Evolutionary conservation across 2,888 invertebrate genomes (phyloP).

Genomic region (Cylloceria caligata): DNA sequence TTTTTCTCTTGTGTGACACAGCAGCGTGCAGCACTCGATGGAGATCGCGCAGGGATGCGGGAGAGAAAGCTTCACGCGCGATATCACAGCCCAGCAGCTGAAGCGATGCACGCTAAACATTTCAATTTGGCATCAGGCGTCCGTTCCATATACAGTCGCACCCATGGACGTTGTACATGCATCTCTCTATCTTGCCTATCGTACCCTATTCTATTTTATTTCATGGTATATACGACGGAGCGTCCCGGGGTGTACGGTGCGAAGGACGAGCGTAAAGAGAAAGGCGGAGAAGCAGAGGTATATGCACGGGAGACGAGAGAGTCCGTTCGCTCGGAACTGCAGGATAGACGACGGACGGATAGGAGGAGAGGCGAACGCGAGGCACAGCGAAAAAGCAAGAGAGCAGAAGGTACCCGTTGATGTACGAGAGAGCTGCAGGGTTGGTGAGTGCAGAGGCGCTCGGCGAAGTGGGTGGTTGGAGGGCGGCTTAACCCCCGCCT

Average conservation of each 20-base stretch:
- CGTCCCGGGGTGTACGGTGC: neutral
- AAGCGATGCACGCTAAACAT: constrained; percentile 84
- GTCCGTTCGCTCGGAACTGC: neutral
- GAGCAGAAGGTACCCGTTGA: constrained; percentile 43
- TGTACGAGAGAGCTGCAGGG: constrained; percentile 46
- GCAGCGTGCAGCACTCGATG: constrained; percentile 7
- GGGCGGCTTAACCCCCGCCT: constrained; percentile 79
- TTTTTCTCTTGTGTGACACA: constrained; percentile 63
- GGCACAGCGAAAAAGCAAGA: constrained; percentile 60
- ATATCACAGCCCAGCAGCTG: constrained; percentile 69
- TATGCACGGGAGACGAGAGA: constrained; percentile 10
- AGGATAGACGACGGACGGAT: constrained; percentile 42
- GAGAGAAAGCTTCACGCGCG: constrained; percentile 40
- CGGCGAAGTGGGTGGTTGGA: constrained; percentile 43
- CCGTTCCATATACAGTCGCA: constrained; percentile 54
- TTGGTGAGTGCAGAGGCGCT: constrained; percentile 65
- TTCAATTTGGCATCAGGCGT: constrained; percentile 84
- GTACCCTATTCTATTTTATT: constrained; percentile 60
- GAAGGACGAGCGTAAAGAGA: constrained; percentile 46
- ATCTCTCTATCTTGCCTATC: constrained; percentile 54
- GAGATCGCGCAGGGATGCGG: neutral
- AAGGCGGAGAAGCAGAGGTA: constrained; percentile 39
- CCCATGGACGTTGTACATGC: constrained; percentile 65
- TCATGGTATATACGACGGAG: constrained; percentile 38
- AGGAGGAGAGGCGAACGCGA: constrained; percentile 53